A percentile compares a stretch with the other conserved stretches of the same genome.
These are phyloP conservation scores for Nephrotoma guestfalica DNA, from an alignment of 2,888 invertebrate genomes.

Conservation along the genomic window DNA sequence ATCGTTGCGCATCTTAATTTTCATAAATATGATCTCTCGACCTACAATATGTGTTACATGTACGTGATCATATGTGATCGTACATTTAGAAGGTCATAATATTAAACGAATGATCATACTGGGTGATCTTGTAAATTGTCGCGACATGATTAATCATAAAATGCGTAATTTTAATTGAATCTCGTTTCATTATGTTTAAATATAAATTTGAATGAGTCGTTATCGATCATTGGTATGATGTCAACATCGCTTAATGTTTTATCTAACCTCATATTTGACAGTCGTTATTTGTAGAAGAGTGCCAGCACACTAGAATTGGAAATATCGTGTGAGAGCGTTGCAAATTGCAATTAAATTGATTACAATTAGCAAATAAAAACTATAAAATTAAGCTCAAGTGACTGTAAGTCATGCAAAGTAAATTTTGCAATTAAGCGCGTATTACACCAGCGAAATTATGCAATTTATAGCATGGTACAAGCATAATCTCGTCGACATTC, in stretches of 20 bases:
- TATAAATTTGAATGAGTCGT: not conserved
- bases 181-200: not conserved
- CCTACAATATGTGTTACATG: not conserved
- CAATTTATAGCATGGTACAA: not conserved
- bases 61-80: not conserved
- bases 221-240: not conserved
- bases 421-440: not conserved
- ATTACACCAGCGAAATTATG: not conserved
- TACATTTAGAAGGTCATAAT: not conserved
- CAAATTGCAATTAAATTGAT: not conserved
- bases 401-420: not conserved
- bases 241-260: not conserved
- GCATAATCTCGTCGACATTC: not conserved
- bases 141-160: not conserved
- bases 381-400: not conserved
- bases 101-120: not conserved
- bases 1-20: not conserved
- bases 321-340: not conserved
- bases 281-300: not conserved
- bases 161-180: not conserved
- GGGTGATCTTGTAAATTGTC: not conserved
- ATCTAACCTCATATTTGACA: not conserved
- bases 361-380: not conserved
- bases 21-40: not conserved
- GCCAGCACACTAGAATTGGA: not conserved